Evolutionary conservation across 2,113 vertebrate genomes (phyloP), one percentile per base, ranked within the genome.

Genomic region (Xenus cinereus): DNA sequence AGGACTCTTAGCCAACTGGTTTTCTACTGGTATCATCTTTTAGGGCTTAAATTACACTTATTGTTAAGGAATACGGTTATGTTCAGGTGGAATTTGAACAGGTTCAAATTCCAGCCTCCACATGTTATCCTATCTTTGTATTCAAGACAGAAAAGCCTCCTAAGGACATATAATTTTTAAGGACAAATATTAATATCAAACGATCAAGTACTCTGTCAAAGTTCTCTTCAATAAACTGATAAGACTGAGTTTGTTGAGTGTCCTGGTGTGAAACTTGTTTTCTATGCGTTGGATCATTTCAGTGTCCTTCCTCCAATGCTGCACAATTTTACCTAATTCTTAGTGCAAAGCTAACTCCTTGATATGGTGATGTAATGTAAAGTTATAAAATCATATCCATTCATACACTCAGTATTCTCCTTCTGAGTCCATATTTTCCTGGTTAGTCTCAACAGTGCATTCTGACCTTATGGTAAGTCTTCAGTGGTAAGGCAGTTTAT

Each of bases 1-100:
- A 43, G 37, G 18, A 48, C 8, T 32, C 50, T 33, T 9, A 84
- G 13, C 10, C 56, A 60, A 46, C 24, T 12, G 1, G 0, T 9
- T 64, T 51, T 83, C 66, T 41, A 54, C 26, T 62, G 6, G 4
- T 63, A 26, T 57, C 23, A 10, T 35, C 18, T 72, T 84, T 68
- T 28, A 75, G 32, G 72, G 7, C 6, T 72, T 80, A 75, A 71
- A 48, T 76, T 76, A 37, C 5, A 2, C 6, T 45, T 50, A 43
- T 24, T 86, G 21, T 72, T 87, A 87, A 62, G 39, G 26, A 81
- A 56, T 54, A 14, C 2, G 43, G 3, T 13, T 73, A 39, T 20
- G 16, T 60, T 84, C 43, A 59, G 17, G 18, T 39, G 3, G n/a
- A 62, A 73, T 64, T 57, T 63, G 8, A 50, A 20, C 15, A 23